Base-by-base conservation (phyloP, 1,140 invertebrate genomes). In the Ceratosolen fusciceps region DNA sequence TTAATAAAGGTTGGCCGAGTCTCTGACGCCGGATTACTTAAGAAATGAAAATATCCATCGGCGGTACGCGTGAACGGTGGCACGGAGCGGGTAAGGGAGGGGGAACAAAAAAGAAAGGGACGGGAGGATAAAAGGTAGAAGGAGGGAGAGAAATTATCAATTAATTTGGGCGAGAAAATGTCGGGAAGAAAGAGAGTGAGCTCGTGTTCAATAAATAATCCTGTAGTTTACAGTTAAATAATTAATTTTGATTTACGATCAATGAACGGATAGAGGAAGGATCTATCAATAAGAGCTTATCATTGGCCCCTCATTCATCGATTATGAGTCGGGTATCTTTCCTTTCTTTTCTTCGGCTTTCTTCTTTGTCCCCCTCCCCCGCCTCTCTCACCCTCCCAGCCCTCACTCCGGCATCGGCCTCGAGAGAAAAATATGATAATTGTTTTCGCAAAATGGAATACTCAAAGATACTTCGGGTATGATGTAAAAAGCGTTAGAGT, bases 351-450 rank as follows among this genome's bases (percentile, higher is more conserved):
- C 21, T 62, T 65, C 16, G 31, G 0, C 12, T 65, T 19, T 21
- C 19, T n/a, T n/a, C n/a, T n/a, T n/a, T n/a, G n/a, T n/a, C n/a
- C n/a, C n/a, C n/a, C n/a, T n/a, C n/a, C n/a, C n/a, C n/a, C n/a
- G n/a, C n/a, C n/a, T n/a, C n/a, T n/a, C n/a, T n/a, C n/a, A n/a
- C n/a, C n/a, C n/a, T n/a, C n/a, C n/a, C n/a, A n/a, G n/a, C n/a
- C n/a, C n/a, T n/a, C n/a, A n/a, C n/a, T n/a, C n/a, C n/a, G n/a
- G n/a, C n/a, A n/a, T n/a, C n/a, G n/a, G n/a, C n/a, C 21, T 65
- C 14, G 8, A n/a, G n/a, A 65, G 60, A 65, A n/a, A 60, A 37
- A 65, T 65, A 65, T 65, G 34, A 37, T 37, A 65, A 65, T 65
- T 65, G 60, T 65, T 37, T 65, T 37, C 19, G 60, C 9, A 37